These are phyloP conservation scores for Rhinogobius similis DNA, from an alignment of 2,113 vertebrate genomes.

Conservation along the genomic window DNA sequence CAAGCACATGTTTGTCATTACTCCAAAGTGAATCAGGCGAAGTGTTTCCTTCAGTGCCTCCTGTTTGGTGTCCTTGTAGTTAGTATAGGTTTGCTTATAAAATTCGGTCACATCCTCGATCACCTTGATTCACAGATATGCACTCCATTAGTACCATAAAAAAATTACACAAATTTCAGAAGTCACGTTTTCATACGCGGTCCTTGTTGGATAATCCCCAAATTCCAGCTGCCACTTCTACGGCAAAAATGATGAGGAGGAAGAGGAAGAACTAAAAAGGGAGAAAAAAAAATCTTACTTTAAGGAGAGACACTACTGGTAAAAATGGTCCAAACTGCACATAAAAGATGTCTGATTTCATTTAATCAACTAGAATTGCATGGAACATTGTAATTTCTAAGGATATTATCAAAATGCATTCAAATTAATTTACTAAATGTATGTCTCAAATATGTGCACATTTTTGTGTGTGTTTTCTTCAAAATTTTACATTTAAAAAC, in stretches of 20 bases:
- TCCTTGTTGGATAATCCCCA: constrained; percentile 90
- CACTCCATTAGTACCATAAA: neutral
- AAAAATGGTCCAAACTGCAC: too few species aligned
- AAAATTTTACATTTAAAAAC: too few species aligned
- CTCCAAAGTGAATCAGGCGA: constrained; percentile 82
- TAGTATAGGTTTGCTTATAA: constrained; percentile 81
- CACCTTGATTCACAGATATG: constrained; percentile 66
- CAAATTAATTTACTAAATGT: too few species aligned
- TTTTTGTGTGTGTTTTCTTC: too few species aligned
- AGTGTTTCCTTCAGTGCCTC: constrained; percentile 79
- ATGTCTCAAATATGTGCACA: too few species aligned
- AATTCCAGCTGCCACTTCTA: constrained; percentile 91
- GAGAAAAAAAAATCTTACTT: neutral
- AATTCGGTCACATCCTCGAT: constrained; percentile 81
- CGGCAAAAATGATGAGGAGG: constrained; percentile 91
- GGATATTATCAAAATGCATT: too few species aligned
- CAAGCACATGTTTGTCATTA: constrained; percentile 46
- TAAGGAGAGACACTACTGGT: too few species aligned
- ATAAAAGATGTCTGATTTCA: too few species aligned
- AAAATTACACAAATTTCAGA: neutral
- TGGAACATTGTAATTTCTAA: too few species aligned
- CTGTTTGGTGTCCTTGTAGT: constrained; percentile 70
- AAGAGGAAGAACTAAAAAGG: constrained; percentile 88
- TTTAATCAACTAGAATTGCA: too few species aligned
- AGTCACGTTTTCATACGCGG: constrained; percentile 68